Evolutionary conservation across 2,797 vertebrate genomes (phyloP).

Genomic region (Malacoraja senta): DNA sequence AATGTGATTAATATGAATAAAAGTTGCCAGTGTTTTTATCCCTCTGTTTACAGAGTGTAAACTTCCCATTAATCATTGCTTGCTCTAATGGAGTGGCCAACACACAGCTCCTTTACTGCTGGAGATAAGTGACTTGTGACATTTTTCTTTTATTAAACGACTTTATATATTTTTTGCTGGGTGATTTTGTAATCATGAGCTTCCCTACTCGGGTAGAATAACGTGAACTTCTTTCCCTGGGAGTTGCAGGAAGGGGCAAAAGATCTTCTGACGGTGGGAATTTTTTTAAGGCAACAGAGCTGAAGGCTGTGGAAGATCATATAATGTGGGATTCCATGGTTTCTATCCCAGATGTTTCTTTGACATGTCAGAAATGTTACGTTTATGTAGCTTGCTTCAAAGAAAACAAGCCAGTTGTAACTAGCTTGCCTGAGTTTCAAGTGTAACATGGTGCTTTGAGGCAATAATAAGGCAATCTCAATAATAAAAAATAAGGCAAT

Average conservation of each 20-base stretch:
- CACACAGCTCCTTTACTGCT: slow-evolving; percentile 43
- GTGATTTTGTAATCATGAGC: not conserved
- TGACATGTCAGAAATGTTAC: not conserved
- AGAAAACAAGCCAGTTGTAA: not conserved
- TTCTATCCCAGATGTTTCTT: slow-evolving; percentile 11
- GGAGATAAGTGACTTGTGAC: slow-evolving; percentile 50
- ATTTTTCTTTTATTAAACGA: slow-evolving; percentile 33
- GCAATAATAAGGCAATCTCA: not conserved
- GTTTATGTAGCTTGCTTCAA: not conserved
- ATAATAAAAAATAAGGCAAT: not conserved
- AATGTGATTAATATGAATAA: slow-evolving; percentile 47
- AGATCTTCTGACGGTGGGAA: not conserved
- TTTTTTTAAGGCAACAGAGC: not conserved
- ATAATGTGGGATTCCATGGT: not conserved
- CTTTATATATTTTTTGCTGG: not conserved
- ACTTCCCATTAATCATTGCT: slow-evolving; percentile 53
- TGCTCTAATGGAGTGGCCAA: slow-evolving; percentile 43
- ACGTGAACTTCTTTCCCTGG: not conserved
- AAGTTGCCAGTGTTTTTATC: slow-evolving; percentile 46
- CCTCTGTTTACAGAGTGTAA: slow-evolving; percentile 47
- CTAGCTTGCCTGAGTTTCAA: slow-evolving; percentile 2
- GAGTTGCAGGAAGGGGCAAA: not conserved
- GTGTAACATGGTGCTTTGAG: slow-evolving; percentile 8
- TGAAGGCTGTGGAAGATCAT: not conserved
- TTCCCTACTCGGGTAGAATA: not conserved